Evolutionary conservation across 2,797 vertebrate species (phyloP).

Genomic region (Dendrocincla tyrannina): DNA sequence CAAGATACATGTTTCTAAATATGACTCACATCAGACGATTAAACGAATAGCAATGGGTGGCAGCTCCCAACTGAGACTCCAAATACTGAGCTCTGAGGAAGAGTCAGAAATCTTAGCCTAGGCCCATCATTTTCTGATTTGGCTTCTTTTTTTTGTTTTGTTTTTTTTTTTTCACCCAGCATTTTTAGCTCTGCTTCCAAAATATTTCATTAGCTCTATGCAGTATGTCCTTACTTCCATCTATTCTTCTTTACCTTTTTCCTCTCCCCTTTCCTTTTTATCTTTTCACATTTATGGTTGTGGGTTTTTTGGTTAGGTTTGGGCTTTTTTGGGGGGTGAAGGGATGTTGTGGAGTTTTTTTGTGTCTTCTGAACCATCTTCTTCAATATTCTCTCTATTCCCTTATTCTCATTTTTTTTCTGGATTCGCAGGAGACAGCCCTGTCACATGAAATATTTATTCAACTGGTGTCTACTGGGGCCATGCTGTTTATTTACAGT

Average conservation of each 20-base stretch:
- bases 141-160: not conserved
- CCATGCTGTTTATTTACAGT: not conserved
- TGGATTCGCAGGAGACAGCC: not conserved
- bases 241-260: not conserved
- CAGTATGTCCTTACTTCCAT: not conserved
- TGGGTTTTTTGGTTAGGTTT: not conserved
- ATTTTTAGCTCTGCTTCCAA: not conserved
- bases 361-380: not conserved
- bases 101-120: not conserved
- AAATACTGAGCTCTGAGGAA: not conserved
- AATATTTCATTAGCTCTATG: not conserved
- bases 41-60: not conserved
- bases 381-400: not conserved
- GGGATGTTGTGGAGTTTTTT: no score
- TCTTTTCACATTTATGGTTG: not conserved
- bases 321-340: no score
- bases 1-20: not conserved
- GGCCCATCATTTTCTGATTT: not conserved
- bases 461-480: not conserved
- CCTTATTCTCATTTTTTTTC: not conserved
- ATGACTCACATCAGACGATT: rapidly evolving
- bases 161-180: not conserved
- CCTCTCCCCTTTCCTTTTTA: not conserved
- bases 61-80: not conserved
- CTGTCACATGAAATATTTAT: not conserved